Evolutionary conservation across 2,797 vertebrate species (phyloP), one percentile per base, ranked within the genome.

Genomic region (Enteromius viviparus): DNA sequence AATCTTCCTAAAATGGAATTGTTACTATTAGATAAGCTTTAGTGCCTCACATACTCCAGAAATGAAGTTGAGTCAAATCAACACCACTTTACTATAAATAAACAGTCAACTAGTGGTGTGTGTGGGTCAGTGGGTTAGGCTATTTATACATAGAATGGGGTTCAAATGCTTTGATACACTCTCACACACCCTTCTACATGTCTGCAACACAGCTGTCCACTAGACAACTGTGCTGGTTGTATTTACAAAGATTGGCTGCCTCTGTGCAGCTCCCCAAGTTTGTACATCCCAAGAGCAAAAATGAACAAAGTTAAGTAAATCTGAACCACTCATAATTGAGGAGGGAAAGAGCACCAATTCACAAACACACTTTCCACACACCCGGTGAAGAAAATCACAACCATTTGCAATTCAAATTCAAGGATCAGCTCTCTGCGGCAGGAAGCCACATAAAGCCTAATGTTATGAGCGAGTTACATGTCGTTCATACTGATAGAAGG

Each of bases 401-500:
- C 19, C 29, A 69, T 85, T 85, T 76, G 29, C 82, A 87, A 88
- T 83, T 82, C 80, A 83, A 84, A 88, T 83, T 65, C 34, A 71
- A 65, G 71, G 55, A 29, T 62, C 9, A 19, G 64, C 42, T 37
- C 78, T 80, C 55, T 32, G 37, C 29, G 17, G 69, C 80, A 83
- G 51, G 62, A 75, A 81, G 72, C 32, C 9, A 71, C 58, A 60
- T 8, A 49, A 81, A 62, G 76, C 47, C 66, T 70, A 42, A 78
- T 49, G 76, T 78, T 79, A 82, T 60, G 78, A 81, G 70, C 85
- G 47, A 45, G 80, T 76, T 68, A 66, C 58, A 26, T 78, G 29
- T 49, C 68, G n/a, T 76, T 78, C 80, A 83, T 81, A 81, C 51
- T 29, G 79, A 82, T 68, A 62, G 79, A 55, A 71, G n/a, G 45